Base-by-base conservation (phyloP, 2,113 vertebrate genomes). In the Brachionichthys hirsutus region DNA sequence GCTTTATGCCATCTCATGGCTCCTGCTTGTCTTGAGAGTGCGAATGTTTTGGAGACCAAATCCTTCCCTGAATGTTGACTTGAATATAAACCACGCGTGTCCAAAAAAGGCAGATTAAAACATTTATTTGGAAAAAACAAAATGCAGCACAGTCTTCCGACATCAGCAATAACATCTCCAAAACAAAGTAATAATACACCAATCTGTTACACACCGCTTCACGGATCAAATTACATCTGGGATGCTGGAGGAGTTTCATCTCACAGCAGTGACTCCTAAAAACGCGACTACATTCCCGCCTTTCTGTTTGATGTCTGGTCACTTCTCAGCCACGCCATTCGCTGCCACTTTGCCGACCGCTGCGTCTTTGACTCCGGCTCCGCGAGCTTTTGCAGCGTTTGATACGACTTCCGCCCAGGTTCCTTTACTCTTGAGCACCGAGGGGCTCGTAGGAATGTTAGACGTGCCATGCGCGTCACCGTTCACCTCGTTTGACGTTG, bases 341-440 rank as follows among this genome's bases (percentile, higher is more conserved):
- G 49, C 71, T 20, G 71, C 35, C 44, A 60, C 55, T 9, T 16
- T 18, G 16, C 73, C 84, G 43, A 69, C 70, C 2, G 20, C 50
- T 43, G 52, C 20, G 55, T 42, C 20, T 24, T 71, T 74, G 38
- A 40, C 34, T 70, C 16, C 66, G 54, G 20, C 38, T 59, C 74
- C 77, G 18, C 78, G 87, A 43, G 51, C 42, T 43, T 64, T 12
- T 10, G 17, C 12, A 4, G 66, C 13, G 44, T 88, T 88, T 38
- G 87, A 80, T 36, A 80, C 77, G 24, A 85, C 55, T 61, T 77
- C 80, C 15, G 75, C 81, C 71, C 80, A 85, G 4, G 66, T 83
- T 17, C 56, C 65, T 38, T 81, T 74, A 57, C 63, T 82, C 36
- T 78, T 82, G 8, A 74, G 69, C 30, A 35, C 65, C 3, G 73